These are phyloP conservation scores for Archivesica marissinica DNA, from an alignment of 1,140 invertebrate genomes.

Conservation along the genomic window DNA sequence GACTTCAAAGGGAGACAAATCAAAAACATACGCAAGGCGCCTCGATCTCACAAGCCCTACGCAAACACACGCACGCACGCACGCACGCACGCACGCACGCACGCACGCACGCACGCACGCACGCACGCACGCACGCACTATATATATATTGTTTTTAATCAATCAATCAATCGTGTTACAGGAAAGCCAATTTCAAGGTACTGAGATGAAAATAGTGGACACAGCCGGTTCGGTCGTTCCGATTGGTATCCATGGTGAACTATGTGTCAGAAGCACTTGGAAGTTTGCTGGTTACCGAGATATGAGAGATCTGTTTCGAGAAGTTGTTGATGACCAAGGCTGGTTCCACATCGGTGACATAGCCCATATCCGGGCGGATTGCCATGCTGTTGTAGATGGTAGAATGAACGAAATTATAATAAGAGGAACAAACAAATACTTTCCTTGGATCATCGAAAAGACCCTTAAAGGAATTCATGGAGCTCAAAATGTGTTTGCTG, in stretches of 20 bases:
- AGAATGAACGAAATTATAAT: conserved; percentile 34
- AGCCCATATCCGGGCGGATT: conserved; percentile 30
- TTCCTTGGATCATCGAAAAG: conserved; percentile 46
- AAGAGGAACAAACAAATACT: conserved; percentile 8
- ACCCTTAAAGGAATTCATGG: background rate
- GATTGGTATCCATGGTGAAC: conserved; percentile 33
- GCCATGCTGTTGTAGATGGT: conserved; percentile 31
- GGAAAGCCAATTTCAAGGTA: conserved; percentile 49
- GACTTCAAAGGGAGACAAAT: too few species aligned
- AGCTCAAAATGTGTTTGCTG: conserved; percentile 3
- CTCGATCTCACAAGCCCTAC: too few species aligned
- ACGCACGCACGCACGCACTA: too few species aligned
- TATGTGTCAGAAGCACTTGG: conserved; percentile 9
- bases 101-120: too few species aligned
- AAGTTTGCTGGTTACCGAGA: conserved; percentile 6
- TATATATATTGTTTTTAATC: too few species aligned
- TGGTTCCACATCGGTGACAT: conserved; percentile 60
- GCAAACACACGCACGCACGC: too few species aligned
- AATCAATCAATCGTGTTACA: too few species aligned
- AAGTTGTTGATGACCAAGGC: conserved; percentile 29
- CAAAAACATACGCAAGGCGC: too few species aligned
- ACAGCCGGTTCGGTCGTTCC: conserved; percentile 19
- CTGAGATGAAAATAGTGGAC: conserved; percentile 64
- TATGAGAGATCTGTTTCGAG: background rate
- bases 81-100: too few species aligned